phyloP scores from a whole-genome alignment of 2,113 vertebrate genomes.

The Nerophis lumbriciformis region DNA sequence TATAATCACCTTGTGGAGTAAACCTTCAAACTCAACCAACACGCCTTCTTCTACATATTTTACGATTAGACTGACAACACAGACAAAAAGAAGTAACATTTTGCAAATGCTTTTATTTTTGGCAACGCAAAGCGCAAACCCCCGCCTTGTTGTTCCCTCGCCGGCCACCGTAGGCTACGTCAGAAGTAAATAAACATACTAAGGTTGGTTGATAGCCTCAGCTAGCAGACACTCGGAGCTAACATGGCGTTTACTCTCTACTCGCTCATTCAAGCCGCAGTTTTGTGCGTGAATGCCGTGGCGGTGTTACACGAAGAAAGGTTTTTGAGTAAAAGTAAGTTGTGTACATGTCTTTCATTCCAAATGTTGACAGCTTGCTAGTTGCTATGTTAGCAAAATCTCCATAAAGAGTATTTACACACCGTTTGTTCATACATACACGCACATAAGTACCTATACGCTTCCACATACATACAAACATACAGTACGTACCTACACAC shows the following conservation, averaged over 20 bases:
- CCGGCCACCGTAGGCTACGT: slow-evolving; percentile 47
- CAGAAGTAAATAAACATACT: slow-evolving; percentile 35
- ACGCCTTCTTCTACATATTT: no score
- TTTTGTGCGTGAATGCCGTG: slow-evolving; percentile 87
- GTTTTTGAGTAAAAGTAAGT: slow-evolving; percentile 92
- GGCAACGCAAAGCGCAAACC: background rate
- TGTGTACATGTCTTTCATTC: background rate
- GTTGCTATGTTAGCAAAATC: slow-evolving; percentile 8
- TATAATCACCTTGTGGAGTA: no score
- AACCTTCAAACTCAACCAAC: no score
- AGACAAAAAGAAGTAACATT: no score
- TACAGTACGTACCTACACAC: no score
- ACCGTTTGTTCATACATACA: no score
- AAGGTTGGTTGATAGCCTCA: background rate
- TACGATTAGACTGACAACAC: no score
- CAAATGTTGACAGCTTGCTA: slow-evolving; percentile 3
- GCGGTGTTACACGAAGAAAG: slow-evolving; percentile 93
- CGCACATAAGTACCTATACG: no score
- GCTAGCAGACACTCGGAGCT: background rate
- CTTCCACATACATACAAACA: no score
- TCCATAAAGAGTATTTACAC: no score
- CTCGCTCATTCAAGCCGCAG: slow-evolving; percentile 84
- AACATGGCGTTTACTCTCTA: slow-evolving; percentile 93
- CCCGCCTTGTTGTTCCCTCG: slow-evolving; percentile 4
- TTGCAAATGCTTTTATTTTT: background rate